phyloP scores from a whole-genome alignment of 2,888 invertebrate species.

The Ophonus ardosiacus region DNA sequence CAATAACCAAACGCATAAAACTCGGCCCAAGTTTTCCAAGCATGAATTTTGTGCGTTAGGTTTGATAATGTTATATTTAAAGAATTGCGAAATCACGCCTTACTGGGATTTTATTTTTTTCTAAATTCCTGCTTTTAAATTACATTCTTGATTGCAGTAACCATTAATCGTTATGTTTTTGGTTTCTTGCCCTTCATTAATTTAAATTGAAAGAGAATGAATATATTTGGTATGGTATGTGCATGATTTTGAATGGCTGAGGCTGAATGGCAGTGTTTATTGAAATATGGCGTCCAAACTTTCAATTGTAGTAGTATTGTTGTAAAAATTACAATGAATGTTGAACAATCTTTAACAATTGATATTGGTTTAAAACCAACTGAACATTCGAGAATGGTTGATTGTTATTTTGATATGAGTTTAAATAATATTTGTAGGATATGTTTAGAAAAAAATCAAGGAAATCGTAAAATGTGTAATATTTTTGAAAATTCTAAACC shows the following conservation, averaged over 20 bases:
- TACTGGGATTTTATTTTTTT: too few relatives aligned
- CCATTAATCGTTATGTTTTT: too few relatives aligned
- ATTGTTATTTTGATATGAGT: slow-evolving; percentile 69
- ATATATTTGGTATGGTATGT: not conserved
- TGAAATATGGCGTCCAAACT: slow-evolving; percentile 52
- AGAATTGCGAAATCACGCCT: too few relatives aligned
- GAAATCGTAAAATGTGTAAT: slow-evolving; percentile 69
- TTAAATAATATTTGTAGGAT: slow-evolving; percentile 69
- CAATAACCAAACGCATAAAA: too few relatives aligned
- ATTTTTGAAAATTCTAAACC: slow-evolving; percentile 69
- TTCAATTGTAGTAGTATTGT: slow-evolving; percentile 17
- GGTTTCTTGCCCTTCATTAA: not conserved
- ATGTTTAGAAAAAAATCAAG: slow-evolving; percentile 69
- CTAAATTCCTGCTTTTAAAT: too few relatives aligned
- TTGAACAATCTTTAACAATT: slow-evolving; percentile 53
- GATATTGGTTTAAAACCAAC: slow-evolving; percentile 65
- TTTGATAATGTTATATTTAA: too few relatives aligned
- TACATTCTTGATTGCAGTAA: too few relatives aligned
- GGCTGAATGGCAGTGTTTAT: not conserved
- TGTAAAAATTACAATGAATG: slow-evolving; percentile 49
- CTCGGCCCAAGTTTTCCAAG: too few relatives aligned
- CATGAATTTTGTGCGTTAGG: too few relatives aligned
- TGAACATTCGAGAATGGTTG: slow-evolving; percentile 65
- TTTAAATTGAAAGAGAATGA: not conserved
- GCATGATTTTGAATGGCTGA: not conserved